A percentile compares a stretch with the other conserved stretches of the same genome.
phyloP scores from a whole-genome alignment of 2,113 vertebrate species.

The Micronycteris hirsuta region DNA sequence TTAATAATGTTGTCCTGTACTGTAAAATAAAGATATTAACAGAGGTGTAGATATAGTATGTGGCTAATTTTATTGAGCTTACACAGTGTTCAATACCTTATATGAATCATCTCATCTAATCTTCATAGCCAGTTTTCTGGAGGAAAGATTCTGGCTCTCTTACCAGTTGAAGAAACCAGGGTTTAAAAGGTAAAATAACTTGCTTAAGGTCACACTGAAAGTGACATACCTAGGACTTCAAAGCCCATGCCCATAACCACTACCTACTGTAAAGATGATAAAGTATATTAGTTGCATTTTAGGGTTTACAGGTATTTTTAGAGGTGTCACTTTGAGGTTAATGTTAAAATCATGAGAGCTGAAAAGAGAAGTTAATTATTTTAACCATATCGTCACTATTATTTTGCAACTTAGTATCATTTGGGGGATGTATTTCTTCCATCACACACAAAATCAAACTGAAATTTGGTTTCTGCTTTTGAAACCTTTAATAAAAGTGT shows the following conservation, averaged over 20 bases:
- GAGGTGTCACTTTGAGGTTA: conserved; percentile 15
- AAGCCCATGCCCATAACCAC: not conserved
- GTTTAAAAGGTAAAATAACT: not conserved
- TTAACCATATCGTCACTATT: not conserved
- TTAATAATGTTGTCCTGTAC: not conserved
- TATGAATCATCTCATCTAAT: not conserved
- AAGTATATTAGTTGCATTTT: not conserved
- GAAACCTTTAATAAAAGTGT: conserved; percentile 19
- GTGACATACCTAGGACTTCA: not conserved
- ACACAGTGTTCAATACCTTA: not conserved
- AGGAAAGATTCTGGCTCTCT: not conserved
- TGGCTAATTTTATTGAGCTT: not conserved
- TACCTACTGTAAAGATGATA: not conserved
- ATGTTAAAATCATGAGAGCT: conserved; percentile 23
- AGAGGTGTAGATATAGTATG: not conserved
- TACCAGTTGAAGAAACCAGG: not conserved
- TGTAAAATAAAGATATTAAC: not conserved
- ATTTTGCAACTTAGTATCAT: not conserved
- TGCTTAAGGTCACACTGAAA: not conserved
- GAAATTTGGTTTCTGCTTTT: conserved; percentile 37
- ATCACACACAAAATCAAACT: conserved; percentile 12
- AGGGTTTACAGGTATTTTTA: not conserved
- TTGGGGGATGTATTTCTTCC: not conserved
- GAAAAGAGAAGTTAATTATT: not conserved
- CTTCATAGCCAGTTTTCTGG: not conserved